Evolutionary conservation across 1,140 invertebrate genomes (phyloP).

Genomic region (Drosophila sp.): DNA sequence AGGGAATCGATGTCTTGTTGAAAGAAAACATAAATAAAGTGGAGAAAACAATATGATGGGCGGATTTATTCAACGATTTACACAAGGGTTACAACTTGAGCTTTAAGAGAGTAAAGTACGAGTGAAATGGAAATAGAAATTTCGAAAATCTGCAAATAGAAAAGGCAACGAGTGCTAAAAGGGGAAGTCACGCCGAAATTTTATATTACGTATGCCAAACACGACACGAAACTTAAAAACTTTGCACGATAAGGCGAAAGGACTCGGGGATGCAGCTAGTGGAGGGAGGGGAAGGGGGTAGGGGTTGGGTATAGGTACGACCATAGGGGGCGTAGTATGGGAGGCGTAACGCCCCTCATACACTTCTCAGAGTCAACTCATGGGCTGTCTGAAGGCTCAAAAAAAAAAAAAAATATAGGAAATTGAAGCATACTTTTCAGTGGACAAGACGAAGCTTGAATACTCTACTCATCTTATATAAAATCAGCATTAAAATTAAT

Average conservation of each 20-base stretch:
- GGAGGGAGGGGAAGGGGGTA: neutral
- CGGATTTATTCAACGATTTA: conserved; percentile 8
- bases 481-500: too few relatives aligned
- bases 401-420: neutral
- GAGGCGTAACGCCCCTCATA: conserved; percentile 24
- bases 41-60: neutral
- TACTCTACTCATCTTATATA: too few relatives aligned
- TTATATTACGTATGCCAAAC: conserved; percentile 75
- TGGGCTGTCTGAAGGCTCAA: neutral
- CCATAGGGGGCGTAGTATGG: conserved; percentile 2
- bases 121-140: conserved; percentile 13
- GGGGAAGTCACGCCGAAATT: conserved; percentile 31
- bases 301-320: conserved; percentile 8
- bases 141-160: conserved; percentile 19
- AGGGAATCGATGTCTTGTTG: neutral
- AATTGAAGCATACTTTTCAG: neutral
- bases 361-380: conserved; percentile 26
- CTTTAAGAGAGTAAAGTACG: neutral
- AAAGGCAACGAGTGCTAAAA: conserved; percentile 7
- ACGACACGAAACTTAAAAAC: conserved; percentile 79
- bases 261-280: neutral
- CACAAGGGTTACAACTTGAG: conserved; percentile 13
- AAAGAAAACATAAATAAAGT: neutral
- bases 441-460: neutral
- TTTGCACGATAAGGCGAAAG: conserved; percentile 69